Conservation (phyloP, 2,888 invertebrate genomes). For the Anorthoa munda region DNA sequence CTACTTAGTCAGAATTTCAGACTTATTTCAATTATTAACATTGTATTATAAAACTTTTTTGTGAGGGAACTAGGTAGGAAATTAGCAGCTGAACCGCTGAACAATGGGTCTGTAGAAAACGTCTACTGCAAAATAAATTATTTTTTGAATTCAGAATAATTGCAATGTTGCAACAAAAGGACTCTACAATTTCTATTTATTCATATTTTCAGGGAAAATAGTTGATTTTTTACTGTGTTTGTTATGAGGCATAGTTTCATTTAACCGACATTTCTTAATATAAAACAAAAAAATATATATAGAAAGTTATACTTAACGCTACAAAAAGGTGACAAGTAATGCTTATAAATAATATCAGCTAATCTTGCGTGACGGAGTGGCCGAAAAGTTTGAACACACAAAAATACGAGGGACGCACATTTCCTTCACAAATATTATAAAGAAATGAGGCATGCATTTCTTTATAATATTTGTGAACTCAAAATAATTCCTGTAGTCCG, state of each 20-base stretch:
- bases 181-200: neutral
- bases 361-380: conserved; percentile 66
- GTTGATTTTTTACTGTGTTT: neutral
- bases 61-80: neutral
- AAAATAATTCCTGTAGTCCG: conserved; percentile 3
- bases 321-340: conserved; percentile 65
- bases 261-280: neutral
- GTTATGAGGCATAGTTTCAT: neutral
- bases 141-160: neutral
- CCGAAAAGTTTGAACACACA: conserved; percentile 51
- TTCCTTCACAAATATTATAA: conserved; percentile 50
- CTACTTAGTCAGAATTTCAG: conserved; percentile 17
- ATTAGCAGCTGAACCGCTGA: neutral
- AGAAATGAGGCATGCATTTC: conserved; percentile 55
- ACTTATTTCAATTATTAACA: conserved; percentile 23
- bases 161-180: neutral
- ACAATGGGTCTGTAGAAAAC: neutral
- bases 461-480: too few species aligned
- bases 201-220: neutral
- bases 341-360: conserved; percentile 60
- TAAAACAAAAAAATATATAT: neutral
- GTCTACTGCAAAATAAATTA: neutral
- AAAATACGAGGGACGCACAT: conserved; percentile 46
- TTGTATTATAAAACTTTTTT: neutral
- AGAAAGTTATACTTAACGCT: conserved; percentile 14